Conservation (phyloP, 1,140 invertebrate genomes). For the Acromyrmex charruanus region DNA sequence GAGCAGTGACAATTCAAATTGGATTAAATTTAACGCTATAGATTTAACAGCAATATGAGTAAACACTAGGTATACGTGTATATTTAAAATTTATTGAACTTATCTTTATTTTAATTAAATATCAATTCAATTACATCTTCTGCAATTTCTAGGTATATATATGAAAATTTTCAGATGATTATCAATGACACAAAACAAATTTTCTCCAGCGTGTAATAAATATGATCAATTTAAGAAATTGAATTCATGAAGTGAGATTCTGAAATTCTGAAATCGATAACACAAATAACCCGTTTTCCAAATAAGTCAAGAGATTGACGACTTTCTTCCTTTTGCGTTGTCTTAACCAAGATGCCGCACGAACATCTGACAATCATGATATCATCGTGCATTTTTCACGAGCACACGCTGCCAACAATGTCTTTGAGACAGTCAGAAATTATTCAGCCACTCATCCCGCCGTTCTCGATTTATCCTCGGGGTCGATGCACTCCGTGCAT, state of each 20-base stretch:
- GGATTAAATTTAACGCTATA: too few species aligned
- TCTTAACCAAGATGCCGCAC: neutral
- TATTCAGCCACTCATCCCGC: constrained; percentile 39
- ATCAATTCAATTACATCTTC: neutral
- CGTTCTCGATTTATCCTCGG: constrained; percentile 58
- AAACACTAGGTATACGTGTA: too few species aligned
- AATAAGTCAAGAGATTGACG: neutral
- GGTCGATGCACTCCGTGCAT: constrained; percentile 35
- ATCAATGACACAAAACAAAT: neutral
- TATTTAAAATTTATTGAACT: too few species aligned
- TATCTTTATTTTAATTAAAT: neutral
- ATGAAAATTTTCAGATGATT: neutral
- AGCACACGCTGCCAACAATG: constrained; percentile 33
- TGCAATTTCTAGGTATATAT: neutral
- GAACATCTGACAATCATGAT: constrained; percentile 29
- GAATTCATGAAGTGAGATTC: neutral
- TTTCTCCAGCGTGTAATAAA: neutral
- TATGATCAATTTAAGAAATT: neutral
- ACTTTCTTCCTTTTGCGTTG: neutral
- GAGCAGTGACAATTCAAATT: too few species aligned
- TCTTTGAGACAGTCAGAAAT: constrained; percentile 53
- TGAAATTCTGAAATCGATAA: neutral
- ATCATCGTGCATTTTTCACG: constrained; percentile 47
- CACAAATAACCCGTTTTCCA: neutral
- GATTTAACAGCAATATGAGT: too few species aligned